These are phyloP conservation scores for Cerceris ruficornis DNA, from an alignment of 2,888 invertebrate genomes.

Conservation along the genomic window DNA sequence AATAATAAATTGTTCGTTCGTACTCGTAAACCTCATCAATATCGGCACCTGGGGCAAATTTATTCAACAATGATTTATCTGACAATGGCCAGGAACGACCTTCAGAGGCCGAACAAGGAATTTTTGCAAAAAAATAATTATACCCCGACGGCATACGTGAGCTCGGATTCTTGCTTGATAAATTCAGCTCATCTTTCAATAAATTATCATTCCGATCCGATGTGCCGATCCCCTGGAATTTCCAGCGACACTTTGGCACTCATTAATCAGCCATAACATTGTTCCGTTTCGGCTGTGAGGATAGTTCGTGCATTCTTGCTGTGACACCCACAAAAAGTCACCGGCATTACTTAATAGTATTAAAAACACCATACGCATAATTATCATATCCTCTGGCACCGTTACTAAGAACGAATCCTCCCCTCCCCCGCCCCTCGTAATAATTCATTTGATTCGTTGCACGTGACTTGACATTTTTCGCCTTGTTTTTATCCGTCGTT, in stretches of 20 bases:
- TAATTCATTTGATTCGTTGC: constrained; percentile 15
- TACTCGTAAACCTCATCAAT: constrained; percentile 4
- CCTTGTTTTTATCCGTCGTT: neutral
- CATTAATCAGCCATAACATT: constrained; percentile 59
- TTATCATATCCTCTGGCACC: constrained; percentile 22
- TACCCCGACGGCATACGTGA: constrained; percentile 22
- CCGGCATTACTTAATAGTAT: constrained; percentile 8
- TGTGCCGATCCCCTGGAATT: constrained; percentile 40
- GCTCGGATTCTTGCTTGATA: constrained; percentile 35
- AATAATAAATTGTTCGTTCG: constrained; percentile 27
- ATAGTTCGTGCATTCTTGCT: constrained; percentile 26
- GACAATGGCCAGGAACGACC: constrained; percentile 61
- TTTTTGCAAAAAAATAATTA: constrained; percentile 42
- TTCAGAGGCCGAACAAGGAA: constrained; percentile 63
- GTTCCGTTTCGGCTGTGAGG: constrained; percentile 20
- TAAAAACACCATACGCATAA: constrained; percentile 24
- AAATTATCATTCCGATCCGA: constrained; percentile 42
- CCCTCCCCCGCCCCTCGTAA: neutral
- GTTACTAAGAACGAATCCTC: constrained; percentile 26
- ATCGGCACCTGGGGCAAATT: constrained; percentile 4
- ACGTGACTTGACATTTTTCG: neutral
- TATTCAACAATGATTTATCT: constrained; percentile 59
- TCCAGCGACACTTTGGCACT: constrained; percentile 36
- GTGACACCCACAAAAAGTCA: constrained; percentile 5
- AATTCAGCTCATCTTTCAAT: constrained; percentile 41